Conservation (phyloP, 2,888 invertebrate species). For the Morpho achilles region DNA sequence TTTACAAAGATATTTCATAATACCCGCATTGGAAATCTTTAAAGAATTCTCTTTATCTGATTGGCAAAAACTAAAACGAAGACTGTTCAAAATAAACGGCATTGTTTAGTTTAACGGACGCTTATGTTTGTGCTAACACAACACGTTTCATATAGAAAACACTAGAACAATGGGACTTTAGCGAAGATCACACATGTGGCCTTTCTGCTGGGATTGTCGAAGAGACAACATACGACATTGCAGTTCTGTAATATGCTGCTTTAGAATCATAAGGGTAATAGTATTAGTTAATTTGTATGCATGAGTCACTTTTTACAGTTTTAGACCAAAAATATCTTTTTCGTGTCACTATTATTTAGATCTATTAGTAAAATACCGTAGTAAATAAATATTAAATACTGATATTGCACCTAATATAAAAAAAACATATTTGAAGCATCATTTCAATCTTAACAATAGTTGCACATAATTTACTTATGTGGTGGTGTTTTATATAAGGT, state of each 20-base stretch:
- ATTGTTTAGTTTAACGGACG: slow-evolving; percentile 36
- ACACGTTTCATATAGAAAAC: slow-evolving; percentile 53
- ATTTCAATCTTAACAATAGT: too few relatives aligned
- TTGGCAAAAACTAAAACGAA: slow-evolving; percentile 25
- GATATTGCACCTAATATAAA: too few relatives aligned
- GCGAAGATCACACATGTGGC: slow-evolving; percentile 63
- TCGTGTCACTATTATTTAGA: too few relatives aligned
- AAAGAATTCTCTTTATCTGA: slow-evolving; percentile 16
- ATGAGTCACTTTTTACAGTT: too few relatives aligned
- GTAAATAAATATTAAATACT: too few relatives aligned
- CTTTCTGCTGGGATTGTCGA: slow-evolving; percentile 50
- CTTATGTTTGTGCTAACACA: slow-evolving; percentile 56
- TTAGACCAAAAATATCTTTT: too few relatives aligned
- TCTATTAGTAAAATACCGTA: too few relatives aligned
- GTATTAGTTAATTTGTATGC: too few relatives aligned
- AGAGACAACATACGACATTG: slow-evolving; percentile 55
- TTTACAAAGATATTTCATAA: slow-evolving; percentile 5
- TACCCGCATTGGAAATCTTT: slow-evolving; percentile 5
- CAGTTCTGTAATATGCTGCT: slow-evolving; percentile 31
- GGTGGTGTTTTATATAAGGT: too few relatives aligned
- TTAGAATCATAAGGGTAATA: background rate
- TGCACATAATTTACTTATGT: too few relatives aligned
- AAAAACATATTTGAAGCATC: too few relatives aligned
- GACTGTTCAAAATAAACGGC: slow-evolving; percentile 32
- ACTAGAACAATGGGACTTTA: slow-evolving; percentile 53